These are phyloP conservation scores for Digitonthophagus gazella DNA, from an alignment of 2,888 invertebrate genomes.

Conservation along the genomic window DNA sequence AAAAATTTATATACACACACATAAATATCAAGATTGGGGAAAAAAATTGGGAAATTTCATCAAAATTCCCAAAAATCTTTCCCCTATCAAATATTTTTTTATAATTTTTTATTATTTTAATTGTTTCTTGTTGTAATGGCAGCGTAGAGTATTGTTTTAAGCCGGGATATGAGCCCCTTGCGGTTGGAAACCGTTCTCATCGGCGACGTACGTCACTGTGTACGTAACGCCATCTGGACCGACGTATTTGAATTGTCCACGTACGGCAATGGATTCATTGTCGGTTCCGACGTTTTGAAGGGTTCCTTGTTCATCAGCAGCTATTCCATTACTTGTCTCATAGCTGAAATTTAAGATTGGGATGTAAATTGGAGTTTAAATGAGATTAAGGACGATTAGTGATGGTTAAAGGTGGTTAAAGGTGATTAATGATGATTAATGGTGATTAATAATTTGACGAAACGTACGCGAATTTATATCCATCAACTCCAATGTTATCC, in stretches of 20 bases:
- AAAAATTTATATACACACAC: neutral
- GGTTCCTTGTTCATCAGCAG: slow-evolving; percentile 60
- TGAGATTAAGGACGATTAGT: slow-evolving; percentile 1
- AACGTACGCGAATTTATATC: slow-evolving; percentile 39
- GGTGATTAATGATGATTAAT: neutral
- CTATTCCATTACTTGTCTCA: slow-evolving; percentile 65
- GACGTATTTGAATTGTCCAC: slow-evolving; percentile 61
- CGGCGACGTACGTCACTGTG: slow-evolving; percentile 61
- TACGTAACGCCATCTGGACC: slow-evolving; percentile 63
- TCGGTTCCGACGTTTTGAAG: slow-evolving; percentile 64
- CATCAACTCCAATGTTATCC: slow-evolving; percentile 57
- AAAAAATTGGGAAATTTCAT: neutral
- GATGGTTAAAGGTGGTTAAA: neutral
- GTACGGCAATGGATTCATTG: slow-evolving; percentile 61
- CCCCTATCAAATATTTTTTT: neutral
- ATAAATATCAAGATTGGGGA: neutral
- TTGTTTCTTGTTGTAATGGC: neutral
- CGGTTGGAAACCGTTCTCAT: slow-evolving; percentile 62
- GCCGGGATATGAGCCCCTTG: slow-evolving; percentile 53
- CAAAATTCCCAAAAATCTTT: neutral
- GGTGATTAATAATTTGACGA: neutral
- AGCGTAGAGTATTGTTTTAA: slow-evolving; percentile 12
- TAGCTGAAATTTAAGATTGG: slow-evolving; percentile 49
- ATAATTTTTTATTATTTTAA: too few species aligned
- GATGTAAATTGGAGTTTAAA: neutral